These are phyloP conservation scores for Mirza zaza DNA, from an alignment of 2,113 vertebrate species.

Conservation along the genomic window DNA sequence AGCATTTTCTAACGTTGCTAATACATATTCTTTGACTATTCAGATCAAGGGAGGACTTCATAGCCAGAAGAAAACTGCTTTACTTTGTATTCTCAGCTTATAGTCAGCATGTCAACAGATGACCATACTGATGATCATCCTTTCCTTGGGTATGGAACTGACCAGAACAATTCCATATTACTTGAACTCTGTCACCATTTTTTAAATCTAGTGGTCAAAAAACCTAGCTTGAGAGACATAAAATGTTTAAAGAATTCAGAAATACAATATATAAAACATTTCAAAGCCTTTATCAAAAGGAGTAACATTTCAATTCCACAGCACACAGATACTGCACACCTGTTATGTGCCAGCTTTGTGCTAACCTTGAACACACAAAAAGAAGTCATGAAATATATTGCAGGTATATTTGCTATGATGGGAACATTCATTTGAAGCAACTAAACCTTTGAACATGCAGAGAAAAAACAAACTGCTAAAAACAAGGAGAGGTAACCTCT, in stretches of 20 bases:
- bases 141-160: not conserved
- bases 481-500: not conserved
- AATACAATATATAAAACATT: not conserved
- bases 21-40: not conserved
- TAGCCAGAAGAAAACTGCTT: not conserved
- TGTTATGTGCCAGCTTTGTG: not conserved
- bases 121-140: not conserved
- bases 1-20: not conserved
- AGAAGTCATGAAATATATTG: not conserved
- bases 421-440: constrained; percentile 17
- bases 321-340: not conserved
- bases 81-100: not conserved
- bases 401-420: not conserved
- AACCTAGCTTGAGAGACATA: not conserved
- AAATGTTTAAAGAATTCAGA: not conserved
- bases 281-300: not conserved
- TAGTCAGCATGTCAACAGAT: not conserved
- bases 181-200: not conserved
- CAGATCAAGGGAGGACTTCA: not conserved
- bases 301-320: not conserved
- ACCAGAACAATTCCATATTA: not conserved
- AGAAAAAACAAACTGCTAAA: not conserved
- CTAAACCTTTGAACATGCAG: not conserved
- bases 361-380: not conserved
- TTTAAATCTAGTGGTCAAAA: not conserved